These are phyloP conservation scores for Zelostemma sp. DNA, from an alignment of 1,140 invertebrate species.

Conservation along the genomic window DNA sequence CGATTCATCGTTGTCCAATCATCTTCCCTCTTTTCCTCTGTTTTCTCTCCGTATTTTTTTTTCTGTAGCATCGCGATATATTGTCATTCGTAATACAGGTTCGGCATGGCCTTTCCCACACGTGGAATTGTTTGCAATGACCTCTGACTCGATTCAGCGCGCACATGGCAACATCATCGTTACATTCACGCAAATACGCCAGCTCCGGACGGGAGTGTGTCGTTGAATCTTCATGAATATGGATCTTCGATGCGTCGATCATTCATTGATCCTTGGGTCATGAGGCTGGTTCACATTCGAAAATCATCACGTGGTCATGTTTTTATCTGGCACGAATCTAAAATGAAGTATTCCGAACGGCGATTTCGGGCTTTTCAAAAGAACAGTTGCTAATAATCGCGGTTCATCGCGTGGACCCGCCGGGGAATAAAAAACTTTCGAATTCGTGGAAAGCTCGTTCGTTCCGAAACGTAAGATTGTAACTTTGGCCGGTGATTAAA, in stretches of 20 bases:
- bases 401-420: too few relatives aligned
- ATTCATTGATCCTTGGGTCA: conserved; percentile 59
- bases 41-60: conserved; percentile 36
- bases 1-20: background rate
- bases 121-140: conserved; percentile 67
- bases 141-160: conserved; percentile 60
- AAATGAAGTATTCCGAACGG: background rate
- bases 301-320: conserved; percentile 18
- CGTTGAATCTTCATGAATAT: conserved; percentile 60
- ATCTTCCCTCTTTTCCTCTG: background rate
- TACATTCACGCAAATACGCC: conserved; percentile 61
- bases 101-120: conserved; percentile 65
- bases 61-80: conserved; percentile 31
- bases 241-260: conserved; percentile 52
- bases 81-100: conserved; percentile 59
- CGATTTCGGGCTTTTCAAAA: too few relatives aligned
- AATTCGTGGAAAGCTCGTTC: conserved; percentile 3
- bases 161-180: conserved; percentile 63
- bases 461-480: conserved; percentile 11
- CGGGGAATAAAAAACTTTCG: conserved; percentile 9
- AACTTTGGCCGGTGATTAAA: conserved; percentile 25
- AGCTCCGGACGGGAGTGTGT: conserved; percentile 33
- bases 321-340: background rate
- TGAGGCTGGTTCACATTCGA: conserved; percentile 46
- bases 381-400: too few relatives aligned